A percentile compares a stretch with the other conserved stretches of the same genome.
Evolutionary conservation across 2,888 invertebrate genomes (phyloP).

Genomic region (Lasioglossum morio): DNA sequence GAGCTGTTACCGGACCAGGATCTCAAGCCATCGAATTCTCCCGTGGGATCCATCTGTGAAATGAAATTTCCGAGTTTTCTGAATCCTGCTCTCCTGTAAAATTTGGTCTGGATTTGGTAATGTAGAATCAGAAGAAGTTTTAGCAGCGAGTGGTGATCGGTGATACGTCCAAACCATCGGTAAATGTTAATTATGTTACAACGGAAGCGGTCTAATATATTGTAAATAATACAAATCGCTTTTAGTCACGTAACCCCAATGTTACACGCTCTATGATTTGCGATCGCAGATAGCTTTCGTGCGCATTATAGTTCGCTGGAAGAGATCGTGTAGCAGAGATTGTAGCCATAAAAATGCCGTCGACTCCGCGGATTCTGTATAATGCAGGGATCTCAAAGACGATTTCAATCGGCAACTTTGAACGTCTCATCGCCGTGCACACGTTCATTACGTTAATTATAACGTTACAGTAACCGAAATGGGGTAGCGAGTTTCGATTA

Average conservation of each 20-base stretch:
- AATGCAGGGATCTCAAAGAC: slow-evolving; percentile 11
- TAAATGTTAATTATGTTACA: not conserved
- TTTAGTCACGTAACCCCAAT: not conserved
- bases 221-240: not conserved
- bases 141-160: not conserved
- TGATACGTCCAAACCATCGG: not conserved
- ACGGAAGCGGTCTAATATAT: not conserved
- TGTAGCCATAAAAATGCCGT: slow-evolving; percentile 22
- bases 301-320: slow-evolving; percentile 8
- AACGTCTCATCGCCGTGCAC: slow-evolving; percentile 31
- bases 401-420: slow-evolving; percentile 35
- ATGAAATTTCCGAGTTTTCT: slow-evolving; percentile 63
- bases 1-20: slow-evolving; percentile 24
- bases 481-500: slow-evolving; percentile 10
- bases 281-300: slow-evolving; percentile 14
- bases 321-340: slow-evolving; percentile 28
- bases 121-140: not conserved
- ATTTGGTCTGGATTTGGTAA: no score
- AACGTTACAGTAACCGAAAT: slow-evolving; percentile 12
- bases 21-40: slow-evolving; percentile 66
- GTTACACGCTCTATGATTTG: not conserved
- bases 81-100: no score
- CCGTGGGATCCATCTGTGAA: slow-evolving; percentile 63
- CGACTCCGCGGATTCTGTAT: not conserved
- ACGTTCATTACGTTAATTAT: slow-evolving; percentile 42